A percentile compares a stretch with the other conserved stretches of the same genome.
Evolutionary conservation across 1,140 invertebrate species (phyloP).

Genomic region (Maniola jurtina): DNA sequence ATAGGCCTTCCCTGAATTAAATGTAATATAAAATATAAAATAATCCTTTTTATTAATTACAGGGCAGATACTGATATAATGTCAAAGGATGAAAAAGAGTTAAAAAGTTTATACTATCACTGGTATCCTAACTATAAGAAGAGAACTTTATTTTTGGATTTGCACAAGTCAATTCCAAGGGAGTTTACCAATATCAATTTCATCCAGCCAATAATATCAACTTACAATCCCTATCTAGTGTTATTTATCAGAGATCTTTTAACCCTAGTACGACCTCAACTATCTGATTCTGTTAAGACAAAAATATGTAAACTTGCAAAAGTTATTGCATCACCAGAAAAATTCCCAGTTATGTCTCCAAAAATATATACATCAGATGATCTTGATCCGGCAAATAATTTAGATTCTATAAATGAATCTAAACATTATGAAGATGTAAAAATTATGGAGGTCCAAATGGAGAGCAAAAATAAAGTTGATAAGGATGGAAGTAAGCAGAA

Average conservation of each 20-base stretch:
- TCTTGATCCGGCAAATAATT: constrained; percentile 31
- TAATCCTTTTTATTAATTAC: constrained; percentile 32
- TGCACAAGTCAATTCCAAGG: constrained; percentile 54
- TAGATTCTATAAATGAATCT: background rate
- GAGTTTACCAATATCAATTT: constrained; percentile 57
- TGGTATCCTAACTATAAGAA: constrained; percentile 68
- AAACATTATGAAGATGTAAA: constrained; percentile 11
- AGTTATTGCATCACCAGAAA: constrained; percentile 55
- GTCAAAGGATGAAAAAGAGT: constrained; percentile 46
- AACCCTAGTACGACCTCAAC: constrained; percentile 50
- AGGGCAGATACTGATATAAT: constrained; percentile 37
- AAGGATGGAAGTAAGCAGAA: constrained; percentile 9
- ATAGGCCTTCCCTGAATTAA: no score
- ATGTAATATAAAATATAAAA: no score
- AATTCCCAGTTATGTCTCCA: constrained; percentile 34
- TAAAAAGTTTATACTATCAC: constrained; percentile 52
- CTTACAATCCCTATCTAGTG: constrained; percentile 60
- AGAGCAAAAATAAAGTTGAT: constrained; percentile 13
- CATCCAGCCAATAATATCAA: constrained; percentile 56
- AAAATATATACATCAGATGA: constrained; percentile 65
- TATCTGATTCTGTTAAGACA: constrained; percentile 41
- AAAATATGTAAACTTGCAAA: constrained; percentile 61
- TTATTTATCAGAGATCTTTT: constrained; percentile 61
- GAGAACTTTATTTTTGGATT: constrained; percentile 51
- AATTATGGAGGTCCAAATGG: constrained; percentile 16